Evolutionary conservation across 2,888 invertebrate species (phyloP).

Genomic region (Aleiodes leptofemur): DNA sequence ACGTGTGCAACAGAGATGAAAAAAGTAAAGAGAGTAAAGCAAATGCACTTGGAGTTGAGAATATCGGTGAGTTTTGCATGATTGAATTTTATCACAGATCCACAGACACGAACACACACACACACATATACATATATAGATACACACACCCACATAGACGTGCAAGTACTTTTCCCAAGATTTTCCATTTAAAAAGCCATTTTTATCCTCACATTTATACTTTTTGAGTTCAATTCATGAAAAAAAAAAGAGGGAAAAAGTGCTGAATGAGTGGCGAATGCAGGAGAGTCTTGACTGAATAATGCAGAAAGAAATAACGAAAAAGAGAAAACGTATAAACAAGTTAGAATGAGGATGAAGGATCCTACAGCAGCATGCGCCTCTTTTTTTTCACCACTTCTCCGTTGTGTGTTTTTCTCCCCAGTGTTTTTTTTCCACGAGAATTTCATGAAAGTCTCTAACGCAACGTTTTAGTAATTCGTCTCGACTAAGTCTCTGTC

Average conservation of each 20-base stretch:
- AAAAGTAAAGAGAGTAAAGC: constrained; percentile 95
- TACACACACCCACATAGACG: neutral
- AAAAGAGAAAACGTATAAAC: constrained; percentile 25
- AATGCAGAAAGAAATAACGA: constrained; percentile 1
- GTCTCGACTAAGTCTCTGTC: constrained; percentile 28
- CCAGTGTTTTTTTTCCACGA: constrained; percentile 48
- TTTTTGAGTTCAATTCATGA: too few relatives aligned
- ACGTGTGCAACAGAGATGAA: constrained; percentile 91
- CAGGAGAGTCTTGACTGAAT: neutral
- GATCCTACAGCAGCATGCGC: constrained; percentile 30
- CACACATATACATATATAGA: neutral
- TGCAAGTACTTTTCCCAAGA: too few relatives aligned
- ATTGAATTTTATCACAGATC: neutral
- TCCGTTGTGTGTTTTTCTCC: too few relatives aligned
- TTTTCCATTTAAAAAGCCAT: too few relatives aligned
- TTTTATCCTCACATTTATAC: too few relatives aligned
- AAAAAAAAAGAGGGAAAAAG: too few relatives aligned
- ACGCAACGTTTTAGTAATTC: constrained; percentile 55
- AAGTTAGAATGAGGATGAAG: constrained; percentile 19
- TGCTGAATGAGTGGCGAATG: too few relatives aligned
- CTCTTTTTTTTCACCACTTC: constrained; percentile 41
- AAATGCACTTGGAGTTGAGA: constrained; percentile 92
- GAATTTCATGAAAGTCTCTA: constrained; percentile 60
- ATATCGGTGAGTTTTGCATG: constrained; percentile 81
- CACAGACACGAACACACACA: neutral